Evolutionary conservation across 2,797 vertebrate species (phyloP).

Genomic region (Triplophysa bombifrons): DNA sequence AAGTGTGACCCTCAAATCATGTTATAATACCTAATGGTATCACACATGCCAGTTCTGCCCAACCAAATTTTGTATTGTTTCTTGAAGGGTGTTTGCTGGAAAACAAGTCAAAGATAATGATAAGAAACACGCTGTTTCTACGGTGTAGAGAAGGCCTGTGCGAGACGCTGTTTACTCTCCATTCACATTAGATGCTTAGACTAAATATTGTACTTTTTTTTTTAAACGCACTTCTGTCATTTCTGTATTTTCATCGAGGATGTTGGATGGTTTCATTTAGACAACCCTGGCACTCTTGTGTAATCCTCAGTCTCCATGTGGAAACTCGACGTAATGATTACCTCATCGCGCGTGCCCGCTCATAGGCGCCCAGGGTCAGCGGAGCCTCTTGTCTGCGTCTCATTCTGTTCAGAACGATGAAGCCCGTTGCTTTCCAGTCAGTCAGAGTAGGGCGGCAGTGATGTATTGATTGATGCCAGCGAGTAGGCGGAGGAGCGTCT

Average conservation of each 20-base stretch:
- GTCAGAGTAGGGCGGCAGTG: conserved; percentile 62
- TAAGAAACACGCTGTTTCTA: background rate
- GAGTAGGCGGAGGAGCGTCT: conserved; percentile 75
- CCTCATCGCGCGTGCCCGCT: conserved; percentile 9
- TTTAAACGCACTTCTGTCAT: background rate
- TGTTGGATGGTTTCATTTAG: background rate
- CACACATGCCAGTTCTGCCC: background rate
- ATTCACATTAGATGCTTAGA: background rate
- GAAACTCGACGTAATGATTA: conserved; percentile 27
- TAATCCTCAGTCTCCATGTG: conserved; percentile 25
- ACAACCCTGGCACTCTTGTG: background rate
- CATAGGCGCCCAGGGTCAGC: conserved; percentile 22
- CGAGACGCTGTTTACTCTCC: background rate
- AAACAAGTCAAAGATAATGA: background rate
- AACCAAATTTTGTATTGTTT: background rate
- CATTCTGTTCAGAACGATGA: conserved; percentile 30
- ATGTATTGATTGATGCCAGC: conserved; percentile 78
- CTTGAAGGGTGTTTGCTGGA: background rate
- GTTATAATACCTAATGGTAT: background rate
- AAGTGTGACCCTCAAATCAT: background rate
- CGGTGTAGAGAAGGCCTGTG: background rate
- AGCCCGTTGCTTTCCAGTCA: conserved; percentile 58
- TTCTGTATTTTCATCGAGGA: conserved; percentile 12
- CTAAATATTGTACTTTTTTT: background rate
- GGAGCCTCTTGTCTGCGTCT: conserved; percentile 25